A percentile compares a stretch with the other conserved stretches of the same genome.
Evolutionary conservation across 2,888 invertebrate genomes (phyloP).

Genomic region (Lochmaea crataegi): DNA sequence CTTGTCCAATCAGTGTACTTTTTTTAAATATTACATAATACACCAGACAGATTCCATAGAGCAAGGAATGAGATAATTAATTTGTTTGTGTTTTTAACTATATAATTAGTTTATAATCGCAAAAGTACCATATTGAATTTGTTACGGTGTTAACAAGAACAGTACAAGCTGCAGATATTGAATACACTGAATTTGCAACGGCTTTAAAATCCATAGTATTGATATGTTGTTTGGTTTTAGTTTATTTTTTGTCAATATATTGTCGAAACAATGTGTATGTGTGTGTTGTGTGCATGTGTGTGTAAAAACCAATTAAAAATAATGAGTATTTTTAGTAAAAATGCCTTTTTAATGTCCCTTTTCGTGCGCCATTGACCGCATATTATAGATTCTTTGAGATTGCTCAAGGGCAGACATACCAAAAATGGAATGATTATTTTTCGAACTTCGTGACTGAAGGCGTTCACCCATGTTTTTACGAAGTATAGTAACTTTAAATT

Average conservation of each 20-base stretch:
- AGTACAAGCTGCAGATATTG: no score
- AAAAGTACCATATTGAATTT: no score
- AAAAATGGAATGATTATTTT: conserved; percentile 63
- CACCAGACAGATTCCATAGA: no score
- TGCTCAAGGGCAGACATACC: conserved; percentile 63
- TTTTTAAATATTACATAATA: no score
- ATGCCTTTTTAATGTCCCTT: conserved; percentile 19
- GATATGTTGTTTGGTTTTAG: no score
- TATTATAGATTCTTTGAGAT: conserved; percentile 59
- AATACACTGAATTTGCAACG: no score
- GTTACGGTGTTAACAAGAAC: no score
- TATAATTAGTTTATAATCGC: no score
- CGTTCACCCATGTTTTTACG: conserved; percentile 57
- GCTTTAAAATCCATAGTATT: no score
- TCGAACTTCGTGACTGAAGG: conserved; percentile 60
- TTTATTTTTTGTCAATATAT: background rate
- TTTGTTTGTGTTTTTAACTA: no score
- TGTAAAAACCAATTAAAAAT: conserved; percentile 33
- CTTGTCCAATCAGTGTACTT: no score
- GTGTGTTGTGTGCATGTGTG: background rate
- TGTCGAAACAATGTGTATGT: background rate
- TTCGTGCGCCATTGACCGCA: conserved; percentile 47
- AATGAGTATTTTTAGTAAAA: conserved; percentile 24
- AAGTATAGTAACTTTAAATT: conserved; percentile 51
- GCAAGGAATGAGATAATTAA: no score